A percentile compares a stretch with the other conserved stretches of the same genome.
phyloP scores from a whole-genome alignment of 2,113 vertebrate species.

The Barnardius zonarius region DNA sequence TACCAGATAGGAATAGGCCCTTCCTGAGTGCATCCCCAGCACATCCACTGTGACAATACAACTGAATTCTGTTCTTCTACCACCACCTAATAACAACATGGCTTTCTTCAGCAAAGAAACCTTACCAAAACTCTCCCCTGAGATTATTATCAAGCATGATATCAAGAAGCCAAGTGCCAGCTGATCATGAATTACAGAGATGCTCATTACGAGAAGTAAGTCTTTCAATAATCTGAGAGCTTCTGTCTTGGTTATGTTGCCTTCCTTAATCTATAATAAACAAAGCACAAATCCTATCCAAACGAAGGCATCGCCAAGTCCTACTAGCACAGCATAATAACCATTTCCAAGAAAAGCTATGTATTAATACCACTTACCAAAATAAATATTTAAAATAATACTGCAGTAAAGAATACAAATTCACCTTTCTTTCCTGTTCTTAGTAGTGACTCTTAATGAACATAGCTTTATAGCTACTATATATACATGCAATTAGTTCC shows the following conservation, averaged over 20 bases:
- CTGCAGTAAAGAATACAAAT: slow-evolving; percentile 36
- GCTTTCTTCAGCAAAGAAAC: neutral
- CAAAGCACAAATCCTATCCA: neutral
- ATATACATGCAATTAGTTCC: slow-evolving; percentile 63
- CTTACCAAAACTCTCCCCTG: neutral
- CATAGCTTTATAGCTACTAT: slow-evolving; percentile 45
- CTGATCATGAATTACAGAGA: neutral
- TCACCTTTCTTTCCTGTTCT: slow-evolving; percentile 21
- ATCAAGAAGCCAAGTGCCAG: neutral
- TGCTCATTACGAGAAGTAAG: neutral
- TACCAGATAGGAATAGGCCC: neutral
- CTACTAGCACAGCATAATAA: slow-evolving; percentile 1
- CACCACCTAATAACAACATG: neutral
- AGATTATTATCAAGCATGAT: neutral
- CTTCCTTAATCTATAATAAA: slow-evolving; percentile 17
- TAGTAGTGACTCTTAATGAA: slow-evolving; percentile 25
- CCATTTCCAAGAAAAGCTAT: neutral
- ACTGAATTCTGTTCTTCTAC: neutral
- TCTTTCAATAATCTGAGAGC: neutral
- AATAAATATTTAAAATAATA: slow-evolving; percentile 12
- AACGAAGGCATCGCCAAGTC: neutral
- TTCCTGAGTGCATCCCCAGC: neutral
- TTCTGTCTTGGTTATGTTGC: neutral
- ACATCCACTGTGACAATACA: neutral
- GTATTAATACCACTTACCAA: slow-evolving; percentile 29